phyloP scores from a whole-genome alignment of 2,113 vertebrate species.

The Chaetura pelagica region DNA sequence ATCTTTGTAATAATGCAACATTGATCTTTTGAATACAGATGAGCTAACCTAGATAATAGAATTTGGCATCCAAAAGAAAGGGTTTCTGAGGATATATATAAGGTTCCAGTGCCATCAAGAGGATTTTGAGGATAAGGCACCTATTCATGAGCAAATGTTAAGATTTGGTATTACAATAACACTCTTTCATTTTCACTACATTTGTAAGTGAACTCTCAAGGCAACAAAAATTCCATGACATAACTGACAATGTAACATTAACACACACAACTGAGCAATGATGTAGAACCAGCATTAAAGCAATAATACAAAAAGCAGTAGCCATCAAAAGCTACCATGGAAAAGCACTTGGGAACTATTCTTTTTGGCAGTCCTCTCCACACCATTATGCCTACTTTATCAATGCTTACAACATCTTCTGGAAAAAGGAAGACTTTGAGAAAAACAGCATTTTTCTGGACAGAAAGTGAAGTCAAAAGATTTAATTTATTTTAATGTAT shows the following conservation, averaged over 20 bases:
- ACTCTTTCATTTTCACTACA: background rate
- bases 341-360: background rate
- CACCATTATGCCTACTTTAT: background rate
- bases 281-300: background rate
- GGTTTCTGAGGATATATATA: background rate
- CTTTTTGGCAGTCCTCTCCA: background rate
- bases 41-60: slow-evolving; percentile 87
- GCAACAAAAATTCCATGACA: background rate
- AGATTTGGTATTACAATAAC: background rate
- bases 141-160: background rate
- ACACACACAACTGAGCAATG: background rate
- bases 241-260: background rate
- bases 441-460: background rate
- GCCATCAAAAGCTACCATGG: background rate
- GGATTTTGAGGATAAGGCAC: slow-evolving; percentile 61
- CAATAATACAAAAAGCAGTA: background rate
- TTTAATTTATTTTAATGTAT: background rate
- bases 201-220: background rate
- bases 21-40: slow-evolving; percentile 90
- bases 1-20: slow-evolving; percentile 90
- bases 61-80: slow-evolving; percentile 71
- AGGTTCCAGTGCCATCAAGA: slow-evolving; percentile 80
- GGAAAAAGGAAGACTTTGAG: background rate
- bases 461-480: background rate
- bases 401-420: background rate